Evolutionary conservation across 2,113 vertebrate genomes (phyloP).

Genomic region (Nipponia nippon): DNA sequence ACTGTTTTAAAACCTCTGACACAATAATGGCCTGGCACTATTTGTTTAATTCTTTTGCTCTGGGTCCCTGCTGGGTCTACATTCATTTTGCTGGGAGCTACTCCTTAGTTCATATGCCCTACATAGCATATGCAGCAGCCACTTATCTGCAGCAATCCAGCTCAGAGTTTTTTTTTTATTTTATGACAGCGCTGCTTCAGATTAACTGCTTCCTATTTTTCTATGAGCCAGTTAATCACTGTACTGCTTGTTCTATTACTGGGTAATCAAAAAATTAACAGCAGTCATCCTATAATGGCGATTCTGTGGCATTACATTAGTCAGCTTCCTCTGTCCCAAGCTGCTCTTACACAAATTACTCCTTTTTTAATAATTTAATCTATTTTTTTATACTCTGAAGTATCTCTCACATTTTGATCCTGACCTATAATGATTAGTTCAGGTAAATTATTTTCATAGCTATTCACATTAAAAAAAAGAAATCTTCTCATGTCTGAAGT

Average conservation of each 20-base stretch:
- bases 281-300: neutral
- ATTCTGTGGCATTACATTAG: neutral
- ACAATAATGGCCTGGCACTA: neutral
- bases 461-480: neutral
- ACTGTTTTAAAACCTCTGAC: neutral
- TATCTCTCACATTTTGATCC: neutral
- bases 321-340: conserved; percentile 1
- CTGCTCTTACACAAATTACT: conserved; percentile 17
- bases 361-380: neutral
- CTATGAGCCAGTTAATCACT: conserved; percentile 14
- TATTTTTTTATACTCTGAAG: neutral
- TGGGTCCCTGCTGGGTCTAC: neutral
- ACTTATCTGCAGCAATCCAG: neutral
- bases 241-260: neutral
- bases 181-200: neutral
- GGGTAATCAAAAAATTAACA: conserved; percentile 34
- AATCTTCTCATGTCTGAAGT: neutral
- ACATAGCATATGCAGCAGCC: neutral
- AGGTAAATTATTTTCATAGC: neutral
- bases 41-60: neutral
- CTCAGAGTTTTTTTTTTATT: neutral
- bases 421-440: neutral
- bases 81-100: neutral
- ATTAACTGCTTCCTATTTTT: neutral
- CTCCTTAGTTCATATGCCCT: neutral